A percentile compares a stretch with the other conserved stretches of the same genome.
These are phyloP conservation scores for Lepidotrigona ventralis DNA, from an alignment of 1,140 invertebrate species.

Conservation along the genomic window DNA sequence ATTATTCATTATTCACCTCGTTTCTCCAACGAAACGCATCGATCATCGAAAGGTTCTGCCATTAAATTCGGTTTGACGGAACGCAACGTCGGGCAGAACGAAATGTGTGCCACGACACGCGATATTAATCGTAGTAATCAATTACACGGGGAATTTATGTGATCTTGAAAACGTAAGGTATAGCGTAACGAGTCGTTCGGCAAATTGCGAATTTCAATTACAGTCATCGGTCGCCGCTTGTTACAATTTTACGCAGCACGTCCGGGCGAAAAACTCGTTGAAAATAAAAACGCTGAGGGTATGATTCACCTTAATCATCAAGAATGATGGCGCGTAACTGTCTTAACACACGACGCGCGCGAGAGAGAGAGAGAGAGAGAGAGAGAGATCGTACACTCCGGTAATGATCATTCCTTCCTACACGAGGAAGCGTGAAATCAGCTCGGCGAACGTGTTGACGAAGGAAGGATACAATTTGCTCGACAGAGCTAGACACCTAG, in stretches of 20 bases:
- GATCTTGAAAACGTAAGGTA: neutral
- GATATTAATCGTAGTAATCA: neutral
- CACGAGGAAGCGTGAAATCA: conserved; percentile 22
- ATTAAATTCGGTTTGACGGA: conserved; percentile 1
- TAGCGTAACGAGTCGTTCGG: neutral
- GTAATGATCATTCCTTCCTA: conserved; percentile 25
- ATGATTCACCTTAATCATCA: conserved; percentile 4
- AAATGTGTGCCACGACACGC: neutral
- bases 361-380: no score
- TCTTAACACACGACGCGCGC: neutral
- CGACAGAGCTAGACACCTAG: neutral
- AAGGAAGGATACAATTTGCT: conserved; percentile 8
- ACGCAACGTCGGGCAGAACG: neutral
- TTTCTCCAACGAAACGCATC: neutral
- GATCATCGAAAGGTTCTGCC: neutral
- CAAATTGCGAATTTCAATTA: conserved; percentile 15
- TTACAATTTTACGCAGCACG: neutral
- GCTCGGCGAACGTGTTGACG: conserved; percentile 1
- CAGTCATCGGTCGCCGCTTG: neutral
- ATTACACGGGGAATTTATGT: neutral
- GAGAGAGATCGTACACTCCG: neutral
- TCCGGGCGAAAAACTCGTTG: neutral
- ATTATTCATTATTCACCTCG: neutral
- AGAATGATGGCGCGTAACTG: conserved; percentile 23
- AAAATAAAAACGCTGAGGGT: neutral